These are phyloP conservation scores for Dascyllus trimaculatus DNA, from an alignment of 2,113 vertebrate species.

Conservation along the genomic window DNA sequence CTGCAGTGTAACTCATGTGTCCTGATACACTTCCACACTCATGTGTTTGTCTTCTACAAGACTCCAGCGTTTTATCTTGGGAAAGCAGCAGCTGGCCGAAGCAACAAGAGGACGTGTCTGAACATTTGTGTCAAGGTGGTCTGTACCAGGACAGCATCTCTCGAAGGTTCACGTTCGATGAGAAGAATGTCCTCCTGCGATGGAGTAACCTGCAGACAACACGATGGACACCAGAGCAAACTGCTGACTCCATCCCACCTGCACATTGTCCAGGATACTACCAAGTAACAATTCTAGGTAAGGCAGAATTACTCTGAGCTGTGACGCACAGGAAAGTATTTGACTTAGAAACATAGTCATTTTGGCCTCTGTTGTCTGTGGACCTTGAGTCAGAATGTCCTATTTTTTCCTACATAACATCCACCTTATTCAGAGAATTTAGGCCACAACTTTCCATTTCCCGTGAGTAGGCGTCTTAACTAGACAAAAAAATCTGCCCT, in stretches of 20 bases:
- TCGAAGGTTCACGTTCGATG: slow-evolving; percentile 83
- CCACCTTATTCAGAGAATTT: neutral
- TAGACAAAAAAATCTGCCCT: neutral
- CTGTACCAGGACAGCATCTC: slow-evolving; percentile 88
- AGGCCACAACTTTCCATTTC: neutral
- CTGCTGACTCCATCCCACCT: slow-evolving; percentile 61
- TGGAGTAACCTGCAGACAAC: slow-evolving; percentile 88
- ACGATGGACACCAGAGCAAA: slow-evolving; percentile 78
- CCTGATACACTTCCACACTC: neutral
- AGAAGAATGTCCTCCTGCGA: slow-evolving; percentile 84
- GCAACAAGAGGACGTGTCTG: slow-evolving; percentile 80
- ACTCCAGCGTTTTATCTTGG: slow-evolving; percentile 77
- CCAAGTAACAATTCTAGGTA: slow-evolving; percentile 90
- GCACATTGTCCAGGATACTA: slow-evolving; percentile 84
- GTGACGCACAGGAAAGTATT: neutral
- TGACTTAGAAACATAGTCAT: neutral
- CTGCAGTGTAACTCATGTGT: neutral
- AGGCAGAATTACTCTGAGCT: slow-evolving; percentile 44
- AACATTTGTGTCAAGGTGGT: slow-evolving; percentile 81
- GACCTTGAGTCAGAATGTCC: neutral
- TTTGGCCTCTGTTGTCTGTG: neutral
- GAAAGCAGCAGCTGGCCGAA: slow-evolving; percentile 87
- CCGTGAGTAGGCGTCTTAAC: neutral
- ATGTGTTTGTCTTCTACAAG: slow-evolving; percentile 21
- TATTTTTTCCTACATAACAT: neutral